Evolutionary conservation across 2,113 vertebrate species (phyloP), one percentile per base, ranked within the genome.

Genomic region (Hippolais icterina): DNA sequence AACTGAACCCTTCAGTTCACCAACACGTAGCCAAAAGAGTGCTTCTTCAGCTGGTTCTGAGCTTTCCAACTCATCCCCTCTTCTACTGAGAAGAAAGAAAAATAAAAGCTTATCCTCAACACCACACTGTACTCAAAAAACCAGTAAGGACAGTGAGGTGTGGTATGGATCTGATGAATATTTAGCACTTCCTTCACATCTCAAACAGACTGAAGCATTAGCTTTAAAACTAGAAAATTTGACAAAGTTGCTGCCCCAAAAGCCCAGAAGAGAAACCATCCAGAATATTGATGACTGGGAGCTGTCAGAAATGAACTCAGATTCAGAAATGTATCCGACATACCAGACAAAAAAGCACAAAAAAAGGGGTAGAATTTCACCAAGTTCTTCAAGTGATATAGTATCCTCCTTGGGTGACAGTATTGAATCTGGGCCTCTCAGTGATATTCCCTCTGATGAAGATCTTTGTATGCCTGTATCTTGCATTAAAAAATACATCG

Each of bases 161-260:
- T 99, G 99, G 99, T 99, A 98, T 47, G 99, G 99, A 21, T 99
- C 99, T 3, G 99, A 99, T 53, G 99, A 99, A 95, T 99, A 99
- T 96, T 97, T 99, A 92, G 99, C 99, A 4, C 98, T 99, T 54
- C 99, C 99, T 9, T 98, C 99, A 52, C 99, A 99, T 88, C 98
- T 99, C 47, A 99, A 96, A 42, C 98, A 99, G 97, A 99, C 99
- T 5, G 99, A 99, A 98, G 98, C 99, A 69, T 96, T 99, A 87
- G 98, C 99, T 28, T 93, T 99, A 97, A 99, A 99, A 76, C 96
- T 99, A 90, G 99, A 99, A 83, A 99, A 98, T 79, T 97, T 99
- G 96, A 98, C 99, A 37, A 99, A 99, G 81, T 95, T 98, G 31
- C 81, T 99, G 77, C 98, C 99, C 35, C 98, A 98, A 95, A 98